phyloP scores from a whole-genome alignment of 2,797 vertebrate species.

The Dromococcyx pavoninus region DNA sequence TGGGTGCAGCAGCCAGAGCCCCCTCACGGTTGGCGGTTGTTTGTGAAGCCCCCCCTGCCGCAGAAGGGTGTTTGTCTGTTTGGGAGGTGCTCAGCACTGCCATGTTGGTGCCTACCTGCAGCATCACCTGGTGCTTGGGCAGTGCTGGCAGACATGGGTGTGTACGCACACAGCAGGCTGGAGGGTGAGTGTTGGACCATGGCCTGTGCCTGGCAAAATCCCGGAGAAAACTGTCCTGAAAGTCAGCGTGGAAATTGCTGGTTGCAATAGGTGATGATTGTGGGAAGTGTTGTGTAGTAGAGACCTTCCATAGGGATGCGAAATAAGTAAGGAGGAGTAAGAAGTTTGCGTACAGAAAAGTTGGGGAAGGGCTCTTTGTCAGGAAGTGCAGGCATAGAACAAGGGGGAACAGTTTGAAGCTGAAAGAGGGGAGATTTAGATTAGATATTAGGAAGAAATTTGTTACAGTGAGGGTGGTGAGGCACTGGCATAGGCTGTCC shows the following conservation, averaged over 20 bases:
- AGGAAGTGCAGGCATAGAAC: no score
- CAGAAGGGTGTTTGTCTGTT: fast-evolving
- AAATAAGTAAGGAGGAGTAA: not conserved
- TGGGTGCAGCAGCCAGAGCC: no score
- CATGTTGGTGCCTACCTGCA: no score
- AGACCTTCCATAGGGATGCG: fast-evolving
- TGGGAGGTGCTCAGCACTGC: fast-evolving
- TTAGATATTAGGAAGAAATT: no score
- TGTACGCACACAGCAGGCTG: fast-evolving
- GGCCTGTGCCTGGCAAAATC: not conserved
- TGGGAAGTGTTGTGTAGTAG: fast-evolving
- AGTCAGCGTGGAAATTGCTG: fast-evolving
- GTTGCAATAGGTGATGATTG: fast-evolving
- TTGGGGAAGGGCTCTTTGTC: no score
- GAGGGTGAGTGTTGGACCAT: fast-evolving
- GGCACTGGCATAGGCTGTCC: no score
- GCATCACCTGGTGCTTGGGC: not conserved
- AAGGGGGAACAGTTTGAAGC: no score
- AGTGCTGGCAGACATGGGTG: fast-evolving
- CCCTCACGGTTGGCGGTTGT: not conserved
- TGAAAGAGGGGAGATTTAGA: no score
- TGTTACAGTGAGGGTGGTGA: no score
- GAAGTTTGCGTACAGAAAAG: no score
- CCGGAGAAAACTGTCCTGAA: not conserved
- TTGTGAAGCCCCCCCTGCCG: not conserved